Evolutionary conservation across 2,888 invertebrate species (phyloP).

Genomic region (Globia sparganii): DNA sequence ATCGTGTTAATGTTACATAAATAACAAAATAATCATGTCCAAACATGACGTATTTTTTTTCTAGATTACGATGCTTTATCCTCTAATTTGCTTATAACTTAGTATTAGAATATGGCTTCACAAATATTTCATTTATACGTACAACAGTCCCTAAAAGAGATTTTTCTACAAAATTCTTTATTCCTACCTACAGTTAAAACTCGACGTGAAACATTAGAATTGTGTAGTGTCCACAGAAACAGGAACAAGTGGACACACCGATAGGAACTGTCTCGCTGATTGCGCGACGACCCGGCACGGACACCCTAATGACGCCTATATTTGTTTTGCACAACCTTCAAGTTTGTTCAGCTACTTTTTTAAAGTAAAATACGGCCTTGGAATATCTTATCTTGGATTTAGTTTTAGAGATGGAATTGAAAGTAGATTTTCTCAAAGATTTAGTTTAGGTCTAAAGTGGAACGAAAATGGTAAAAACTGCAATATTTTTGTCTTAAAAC

Average conservation of each 20-base stretch:
- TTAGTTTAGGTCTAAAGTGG: background rate
- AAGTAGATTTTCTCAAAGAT: constrained; percentile 24
- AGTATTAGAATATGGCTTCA: background rate
- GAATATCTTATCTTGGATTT: constrained; percentile 52
- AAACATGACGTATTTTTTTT: background rate
- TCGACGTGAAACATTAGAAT: constrained; percentile 52
- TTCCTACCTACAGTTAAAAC: constrained; percentile 45
- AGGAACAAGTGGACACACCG: constrained; percentile 68
- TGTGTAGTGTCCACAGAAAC: constrained; percentile 61
- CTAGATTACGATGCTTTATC: too few relatives aligned
- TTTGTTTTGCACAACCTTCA: constrained; percentile 80
- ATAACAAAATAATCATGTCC: background rate
- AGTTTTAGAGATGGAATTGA: constrained; percentile 40
- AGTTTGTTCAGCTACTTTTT: constrained; percentile 68
- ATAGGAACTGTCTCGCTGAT: constrained; percentile 81
- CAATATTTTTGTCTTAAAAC: constrained; percentile 31
- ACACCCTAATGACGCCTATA: constrained; percentile 75
- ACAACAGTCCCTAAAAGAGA: constrained; percentile 4
- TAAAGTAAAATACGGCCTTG: constrained; percentile 60
- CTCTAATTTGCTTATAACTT: background rate
- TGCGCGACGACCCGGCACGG: constrained; percentile 75
- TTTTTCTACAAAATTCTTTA: constrained; percentile 10
- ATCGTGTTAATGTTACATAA: background rate
- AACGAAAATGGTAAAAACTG: constrained; percentile 22
- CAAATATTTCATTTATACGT: background rate